Base-by-base conservation (phyloP, 1,140 invertebrate genomes). In the Andrena cerasifolii region DNA sequence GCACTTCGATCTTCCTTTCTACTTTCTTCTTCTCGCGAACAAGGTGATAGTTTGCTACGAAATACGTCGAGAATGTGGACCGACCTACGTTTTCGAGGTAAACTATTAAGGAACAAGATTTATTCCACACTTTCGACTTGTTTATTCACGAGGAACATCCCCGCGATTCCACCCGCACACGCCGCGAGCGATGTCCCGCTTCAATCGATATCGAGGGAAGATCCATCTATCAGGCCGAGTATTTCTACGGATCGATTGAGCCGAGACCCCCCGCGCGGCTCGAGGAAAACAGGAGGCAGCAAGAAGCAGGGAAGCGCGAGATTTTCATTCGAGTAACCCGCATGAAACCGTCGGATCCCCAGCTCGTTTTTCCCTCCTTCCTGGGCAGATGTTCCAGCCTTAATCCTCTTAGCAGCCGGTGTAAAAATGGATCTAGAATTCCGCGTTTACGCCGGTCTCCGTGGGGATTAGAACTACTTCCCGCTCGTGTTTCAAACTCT, bases 1-100 rank as follows among this genome's bases (percentile, higher is more conserved):
- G 8, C 40, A 31, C 21, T 66, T 74, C 49, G 33, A 45, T 26
- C 33, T 54, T 31, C 26, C 7, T n/a, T 62, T 65, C 8, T n/a
- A 16, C 14, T 45, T 10, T 14, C 31, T 28, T 31, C 33, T 36
- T 18, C 1, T 40, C 58, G 10, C 33, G 58, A 40, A 61, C 31
- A n/a, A 28, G 56, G 10, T 21, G 8, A 0, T 14, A 43, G 10
- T 31, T 43, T 31, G 24, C 21, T 21, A 36, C 54, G 58, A 40
- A 18, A 24, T 18, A 2, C 18, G 36, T 31, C 31, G 28, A n/a
- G 28, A 49, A 6, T 0, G 3, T n/a, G 7, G 16, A n/a, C 2
- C 8, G n/a, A 0, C 2, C 16, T 4, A n/a, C 16, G 24, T 8
- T 31, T 36, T 36, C 31, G 3, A 21, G 10, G 7, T 12, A 8